Evolutionary conservation across 2,113 vertebrate genomes (phyloP), one percentile per base, ranked within the genome.

Genomic region (Chelonoidis abingdonii): DNA sequence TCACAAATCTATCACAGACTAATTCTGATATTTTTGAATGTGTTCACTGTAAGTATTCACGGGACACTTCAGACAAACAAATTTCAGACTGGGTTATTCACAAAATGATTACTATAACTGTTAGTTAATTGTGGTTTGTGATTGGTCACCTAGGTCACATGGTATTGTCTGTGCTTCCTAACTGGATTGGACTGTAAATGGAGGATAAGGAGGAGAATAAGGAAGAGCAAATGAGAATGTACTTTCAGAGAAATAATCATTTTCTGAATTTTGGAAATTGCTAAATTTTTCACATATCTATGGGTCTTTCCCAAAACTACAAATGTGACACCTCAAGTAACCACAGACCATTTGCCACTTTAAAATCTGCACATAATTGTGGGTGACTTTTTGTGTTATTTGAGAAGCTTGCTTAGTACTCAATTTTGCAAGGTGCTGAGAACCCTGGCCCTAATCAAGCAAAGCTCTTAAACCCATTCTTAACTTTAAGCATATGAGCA

Each of bases 1-100:
- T 94, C 82, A 76, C 54, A 94, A 90, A 22, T 65, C 38, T n/a
- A 8, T 75, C 56, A 41, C 92, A 76, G 49, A 86, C 38, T 11
- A 90, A 86, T 78, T 9, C 38, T 41, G 38, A 52, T 82, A 27
- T 50, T 41, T 47, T 29, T 83, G 82, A 83, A 53, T 65, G 10
- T 49, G 38, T 56, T 88, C 83, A 53, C 17, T 84, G 84, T 75
- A 65, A 35, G 22, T 38, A 56, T 52, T 85, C 24, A 76, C 80
- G 8, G 41, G 41, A 75, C 5, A 24, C 59, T 65, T 65, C 31
- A 52, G 54, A 65, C 8, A 10, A 11, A 2, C 19, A 31, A 50
- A 31, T 83, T 88, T 86, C 0, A 1, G 14, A 65, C 25, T 57
- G 47, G 62, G 14, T 57, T 35, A 49, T 56, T 76, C 50, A 35